Evolutionary conservation across 2,888 invertebrate genomes (phyloP).

Genomic region (Acanthosepion esculentum): DNA sequence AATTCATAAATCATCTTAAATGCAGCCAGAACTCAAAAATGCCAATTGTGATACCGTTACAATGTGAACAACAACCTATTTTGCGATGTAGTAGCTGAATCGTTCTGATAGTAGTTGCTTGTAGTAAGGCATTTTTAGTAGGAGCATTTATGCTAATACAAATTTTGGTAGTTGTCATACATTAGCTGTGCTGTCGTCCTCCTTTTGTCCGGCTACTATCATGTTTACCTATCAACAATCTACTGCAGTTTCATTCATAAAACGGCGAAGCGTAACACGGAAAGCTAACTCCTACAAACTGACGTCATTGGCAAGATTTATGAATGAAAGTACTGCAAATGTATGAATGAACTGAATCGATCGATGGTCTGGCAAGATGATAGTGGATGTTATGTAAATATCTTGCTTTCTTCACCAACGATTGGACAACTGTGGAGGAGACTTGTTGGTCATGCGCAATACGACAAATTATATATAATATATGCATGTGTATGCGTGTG

Average conservation of each 20-base stretch:
- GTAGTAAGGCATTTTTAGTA: neutral
- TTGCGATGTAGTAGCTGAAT: neutral
- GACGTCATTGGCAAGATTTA: neutral
- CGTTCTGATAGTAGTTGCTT: neutral
- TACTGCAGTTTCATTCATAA: neutral
- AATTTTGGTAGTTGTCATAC: neutral
- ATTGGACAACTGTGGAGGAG: neutral
- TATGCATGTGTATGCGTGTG: no score
- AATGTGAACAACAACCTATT: neutral
- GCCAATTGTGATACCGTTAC: neutral
- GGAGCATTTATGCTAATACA: neutral
- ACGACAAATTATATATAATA: neutral
- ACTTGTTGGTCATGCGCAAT: neutral
- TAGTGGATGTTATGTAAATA: neutral
- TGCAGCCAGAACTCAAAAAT: neutral
- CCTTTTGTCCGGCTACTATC: neutral
- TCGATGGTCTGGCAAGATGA: neutral
- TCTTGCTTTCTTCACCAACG: neutral
- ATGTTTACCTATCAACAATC: constrained; percentile 8
- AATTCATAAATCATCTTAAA: no score
- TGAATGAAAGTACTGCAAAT: neutral
- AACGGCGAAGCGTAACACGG: neutral
- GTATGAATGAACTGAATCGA: constrained; percentile 4
- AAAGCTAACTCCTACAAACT: neutral
- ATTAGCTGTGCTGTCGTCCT: neutral